Conservation (phyloP, 2,888 invertebrate species). For the Abscondita cerata region DNA sequence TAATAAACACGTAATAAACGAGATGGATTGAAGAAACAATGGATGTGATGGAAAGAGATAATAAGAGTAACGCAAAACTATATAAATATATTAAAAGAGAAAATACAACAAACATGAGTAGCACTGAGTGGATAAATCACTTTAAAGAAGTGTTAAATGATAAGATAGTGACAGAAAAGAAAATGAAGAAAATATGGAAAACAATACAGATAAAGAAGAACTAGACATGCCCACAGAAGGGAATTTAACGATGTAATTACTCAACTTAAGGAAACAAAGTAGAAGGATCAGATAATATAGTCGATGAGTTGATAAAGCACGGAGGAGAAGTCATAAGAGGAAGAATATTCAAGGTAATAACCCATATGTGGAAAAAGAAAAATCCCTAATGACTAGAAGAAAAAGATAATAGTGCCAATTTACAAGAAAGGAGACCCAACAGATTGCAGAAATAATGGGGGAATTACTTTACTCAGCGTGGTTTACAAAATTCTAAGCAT, state of each 20-base stretch:
- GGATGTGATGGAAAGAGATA: conserved; percentile 16
- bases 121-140: conserved; percentile 9
- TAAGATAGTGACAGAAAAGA: not conserved
- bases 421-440: not conserved
- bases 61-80: conserved; percentile 16
- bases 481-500: too few relatives aligned
- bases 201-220: conserved; percentile 9
- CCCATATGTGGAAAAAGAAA: not conserved
- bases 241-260: conserved; percentile 10
- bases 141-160: conserved; percentile 19
- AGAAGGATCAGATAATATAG: conserved; percentile 12
- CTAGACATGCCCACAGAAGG: conserved; percentile 12
- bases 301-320: conserved; percentile 16
- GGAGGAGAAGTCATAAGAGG: not conserved
- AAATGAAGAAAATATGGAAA: conserved; percentile 9
- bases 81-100: conserved; percentile 1
- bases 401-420: not conserved
- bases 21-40: conserved; percentile 1
- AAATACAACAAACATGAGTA: conserved; percentile 14
- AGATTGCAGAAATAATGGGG: not conserved
- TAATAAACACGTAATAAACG: conserved; percentile 9
- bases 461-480: not conserved
- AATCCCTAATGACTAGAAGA: conserved; percentile 1
- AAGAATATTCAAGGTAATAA: conserved; percentile 4
- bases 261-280: conserved; percentile 16